Conservation (phyloP, 1,140 invertebrate genomes). For the Tetramorium alpestre region DNA sequence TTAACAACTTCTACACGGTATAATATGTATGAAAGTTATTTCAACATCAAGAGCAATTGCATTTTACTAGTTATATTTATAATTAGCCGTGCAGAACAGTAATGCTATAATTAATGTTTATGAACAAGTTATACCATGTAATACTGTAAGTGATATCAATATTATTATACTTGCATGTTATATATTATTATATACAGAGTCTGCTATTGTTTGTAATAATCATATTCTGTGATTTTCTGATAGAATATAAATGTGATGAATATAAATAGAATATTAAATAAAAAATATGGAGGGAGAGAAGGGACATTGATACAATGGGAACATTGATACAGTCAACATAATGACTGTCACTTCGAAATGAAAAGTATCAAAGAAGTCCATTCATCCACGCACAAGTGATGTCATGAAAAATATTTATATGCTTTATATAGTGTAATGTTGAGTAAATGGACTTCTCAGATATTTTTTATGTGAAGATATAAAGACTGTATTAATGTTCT, state of each 20-base stretch:
- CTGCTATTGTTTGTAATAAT: neutral
- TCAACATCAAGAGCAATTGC: neutral
- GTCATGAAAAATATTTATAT: too few species aligned
- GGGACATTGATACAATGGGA: too few species aligned
- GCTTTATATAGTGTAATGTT: too few species aligned
- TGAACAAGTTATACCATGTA: neutral
- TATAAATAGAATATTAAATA: neutral
- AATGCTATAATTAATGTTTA: neutral
- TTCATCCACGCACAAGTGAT: too few species aligned
- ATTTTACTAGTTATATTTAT: neutral
- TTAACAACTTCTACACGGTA: neutral
- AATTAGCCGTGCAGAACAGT: neutral
- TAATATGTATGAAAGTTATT: neutral
- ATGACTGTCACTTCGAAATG: too few species aligned
- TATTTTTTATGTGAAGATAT: too few species aligned
- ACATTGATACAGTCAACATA: too few species aligned
- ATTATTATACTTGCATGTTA: neutral
- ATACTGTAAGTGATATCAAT: constrained; percentile 1
- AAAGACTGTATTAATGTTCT: too few species aligned
- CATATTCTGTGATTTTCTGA: too few species aligned
- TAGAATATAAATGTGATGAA: too few species aligned
- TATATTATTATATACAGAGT: neutral
- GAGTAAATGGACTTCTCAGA: too few species aligned
- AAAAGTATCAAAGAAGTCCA: too few species aligned
- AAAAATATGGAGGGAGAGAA: neutral